These are phyloP conservation scores for Schizothorax lantsangensis DNA, from an alignment of 2,797 vertebrate species.

Conservation along the genomic window DNA sequence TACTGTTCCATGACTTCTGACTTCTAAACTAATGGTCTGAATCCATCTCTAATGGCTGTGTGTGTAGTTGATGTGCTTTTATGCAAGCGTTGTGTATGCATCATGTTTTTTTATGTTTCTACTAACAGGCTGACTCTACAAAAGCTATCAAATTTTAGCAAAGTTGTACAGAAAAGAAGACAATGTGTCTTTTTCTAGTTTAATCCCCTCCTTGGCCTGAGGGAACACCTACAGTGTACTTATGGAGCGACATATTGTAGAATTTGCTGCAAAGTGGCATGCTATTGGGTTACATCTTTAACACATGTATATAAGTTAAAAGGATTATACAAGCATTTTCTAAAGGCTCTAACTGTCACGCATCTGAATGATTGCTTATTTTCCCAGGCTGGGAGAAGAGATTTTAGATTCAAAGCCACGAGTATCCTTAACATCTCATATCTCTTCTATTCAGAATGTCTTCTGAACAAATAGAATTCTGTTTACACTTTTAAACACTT, in stretches of 20 bases:
- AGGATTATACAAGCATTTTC: not conserved
- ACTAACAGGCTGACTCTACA: slow-evolving; percentile 31
- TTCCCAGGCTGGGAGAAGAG: slow-evolving; percentile 19
- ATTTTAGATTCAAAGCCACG: slow-evolving; percentile 31
- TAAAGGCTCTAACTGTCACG: slow-evolving; percentile 21
- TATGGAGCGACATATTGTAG: slow-evolving; percentile 5
- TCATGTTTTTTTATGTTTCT: not conserved
- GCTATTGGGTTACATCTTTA: not conserved
- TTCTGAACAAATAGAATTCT: slow-evolving; percentile 11
- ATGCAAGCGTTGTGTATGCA: slow-evolving; percentile 42
- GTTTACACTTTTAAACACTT: slow-evolving; percentile 34
- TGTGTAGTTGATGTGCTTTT: slow-evolving; percentile 52
- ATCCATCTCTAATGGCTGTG: slow-evolving; percentile 48
- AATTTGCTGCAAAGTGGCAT: not conserved
- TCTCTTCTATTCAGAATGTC: slow-evolving; percentile 11
- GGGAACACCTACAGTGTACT: slow-evolving; percentile 13
- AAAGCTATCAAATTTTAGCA: slow-evolving; percentile 27
- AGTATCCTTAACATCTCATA: slow-evolving; percentile 32
- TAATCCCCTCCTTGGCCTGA: slow-evolving; percentile 39
- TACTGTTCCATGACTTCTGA: slow-evolving; percentile 59
- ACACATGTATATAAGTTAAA: not conserved
- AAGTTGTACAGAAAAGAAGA: not conserved
- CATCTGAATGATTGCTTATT: slow-evolving; percentile 23
- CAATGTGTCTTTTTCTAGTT: not conserved
- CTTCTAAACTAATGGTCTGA: slow-evolving; percentile 48